phyloP scores from a whole-genome alignment of 1,140 invertebrate genomes.

The Tetramorium simillimum region DNA sequence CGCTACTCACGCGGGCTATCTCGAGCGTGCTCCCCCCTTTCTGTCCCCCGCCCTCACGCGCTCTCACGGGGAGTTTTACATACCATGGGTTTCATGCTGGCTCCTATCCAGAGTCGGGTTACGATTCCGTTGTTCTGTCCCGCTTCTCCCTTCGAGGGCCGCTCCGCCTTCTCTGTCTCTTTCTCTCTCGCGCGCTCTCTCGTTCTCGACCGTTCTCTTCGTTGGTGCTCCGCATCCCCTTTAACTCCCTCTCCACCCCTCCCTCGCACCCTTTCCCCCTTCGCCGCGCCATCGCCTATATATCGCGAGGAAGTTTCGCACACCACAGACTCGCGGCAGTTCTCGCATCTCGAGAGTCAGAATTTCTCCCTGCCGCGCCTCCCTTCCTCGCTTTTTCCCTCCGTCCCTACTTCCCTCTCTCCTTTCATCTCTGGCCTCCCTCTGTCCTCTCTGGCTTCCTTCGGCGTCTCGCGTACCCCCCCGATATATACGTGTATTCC shows the following conservation, averaged over 20 bases:
- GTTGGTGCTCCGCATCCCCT: constrained; percentile 49
- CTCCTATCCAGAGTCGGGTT: constrained; percentile 78
- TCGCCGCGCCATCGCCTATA: constrained; percentile 50
- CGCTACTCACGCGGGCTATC: constrained; percentile 67
- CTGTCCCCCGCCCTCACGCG: constrained; percentile 42
- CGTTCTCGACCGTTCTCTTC: constrained; percentile 33
- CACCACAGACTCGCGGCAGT: constrained; percentile 70
- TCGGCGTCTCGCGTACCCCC: constrained; percentile 62
- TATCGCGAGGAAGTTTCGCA: constrained; percentile 74
- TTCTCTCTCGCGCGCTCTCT: constrained; percentile 20
- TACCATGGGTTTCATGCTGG: constrained; percentile 78
- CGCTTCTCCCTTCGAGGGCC: constrained; percentile 36
- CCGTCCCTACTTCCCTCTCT: not conserved
- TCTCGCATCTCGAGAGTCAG: constrained; percentile 73
- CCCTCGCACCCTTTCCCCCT: not conserved
- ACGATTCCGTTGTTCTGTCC: constrained; percentile 72
- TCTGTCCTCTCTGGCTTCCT: constrained; percentile 59
- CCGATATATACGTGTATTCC: constrained; percentile 74
- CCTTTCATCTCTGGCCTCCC: constrained; percentile 17
- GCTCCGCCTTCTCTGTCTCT: constrained; percentile 5
- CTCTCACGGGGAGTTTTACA: constrained; percentile 77
- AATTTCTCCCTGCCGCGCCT: constrained; percentile 61
- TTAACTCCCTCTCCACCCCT: not conserved
- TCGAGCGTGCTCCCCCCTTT: constrained; percentile 41
- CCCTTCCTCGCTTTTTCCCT: constrained; percentile 25